Evolutionary conservation across 2,888 invertebrate species (phyloP), one percentile per base, ranked within the genome.

Genomic region (Crioceris asparagi): DNA sequence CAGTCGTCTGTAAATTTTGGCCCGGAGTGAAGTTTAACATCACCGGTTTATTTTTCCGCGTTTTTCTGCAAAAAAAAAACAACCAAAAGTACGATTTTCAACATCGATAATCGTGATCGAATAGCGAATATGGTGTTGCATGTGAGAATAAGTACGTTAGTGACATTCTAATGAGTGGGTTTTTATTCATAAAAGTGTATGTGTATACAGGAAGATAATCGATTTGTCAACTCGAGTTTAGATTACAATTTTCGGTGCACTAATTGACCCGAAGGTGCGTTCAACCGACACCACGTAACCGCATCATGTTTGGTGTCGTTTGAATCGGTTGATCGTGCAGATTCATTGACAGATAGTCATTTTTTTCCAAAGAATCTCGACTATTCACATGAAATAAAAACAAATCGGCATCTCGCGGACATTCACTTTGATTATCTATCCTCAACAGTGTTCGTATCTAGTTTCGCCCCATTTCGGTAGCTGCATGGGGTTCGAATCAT

Each of bases 1-100:
- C 70, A 68, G 69, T 69, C 59, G 61, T 62, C 60, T 68, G 68
- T 70, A 69, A 68, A 69, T 70, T 70, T 68, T 65, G 66, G 66
- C 62, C 60, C 61, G 65, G 62, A 62, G 65, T 56, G 56, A 59
- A 56, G 56, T 59, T 51, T 47, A 51, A 44, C 48, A 47, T 36
- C 53, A 53, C 53, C 52, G 55, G 51, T 51, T 44, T 49, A 7
- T 54, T 59, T 57, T 58, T 56, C 52, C 51, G 52, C 48, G 51
- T 55, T 55, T 56, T 49, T 39, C 36, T 36, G 35, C 39, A 40
- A 40, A 44, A 41, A n/a, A n/a, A n/a, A n/a, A 39, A 44, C 40
- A 39, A 43, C 40, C 35, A 39, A 42, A 32, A 30, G 29, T 41
- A 12, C 10, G 7, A 21, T 7, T 7, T 21, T 21, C 10, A 21